phyloP scores from a whole-genome alignment of 2,797 vertebrate species.

The Protonibea diacanthus region DNA sequence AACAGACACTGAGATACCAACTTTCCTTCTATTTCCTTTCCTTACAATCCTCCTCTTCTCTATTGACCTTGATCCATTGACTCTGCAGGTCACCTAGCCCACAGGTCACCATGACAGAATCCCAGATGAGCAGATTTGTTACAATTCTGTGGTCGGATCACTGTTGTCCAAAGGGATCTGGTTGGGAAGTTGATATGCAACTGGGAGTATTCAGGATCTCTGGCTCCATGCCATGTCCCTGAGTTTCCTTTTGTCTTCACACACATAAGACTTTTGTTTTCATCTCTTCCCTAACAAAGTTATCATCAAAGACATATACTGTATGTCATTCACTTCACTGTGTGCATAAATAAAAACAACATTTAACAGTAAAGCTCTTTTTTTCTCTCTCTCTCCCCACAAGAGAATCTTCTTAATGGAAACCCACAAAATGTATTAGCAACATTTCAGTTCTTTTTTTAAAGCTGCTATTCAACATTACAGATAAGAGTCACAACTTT shows the following conservation, averaged over 20 bases:
- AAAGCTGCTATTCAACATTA: constrained; percentile 56
- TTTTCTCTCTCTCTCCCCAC: neutral
- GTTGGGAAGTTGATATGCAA: constrained; percentile 80
- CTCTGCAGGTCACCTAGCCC: constrained; percentile 65
- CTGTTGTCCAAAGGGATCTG: constrained; percentile 78
- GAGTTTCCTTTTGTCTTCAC: constrained; percentile 59
- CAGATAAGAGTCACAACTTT: constrained; percentile 70
- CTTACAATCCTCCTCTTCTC: constrained; percentile 33
- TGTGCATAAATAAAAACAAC: constrained; percentile 17
- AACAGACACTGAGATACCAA: neutral
- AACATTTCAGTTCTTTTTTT: constrained; percentile 18
- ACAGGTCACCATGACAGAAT: constrained; percentile 71
- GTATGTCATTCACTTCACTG: neutral
- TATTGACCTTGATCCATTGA: constrained; percentile 75
- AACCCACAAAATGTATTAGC: constrained; percentile 25
- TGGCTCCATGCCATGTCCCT: constrained; percentile 75
- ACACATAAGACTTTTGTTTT: constrained; percentile 35
- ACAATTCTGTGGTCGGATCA: constrained; percentile 78
- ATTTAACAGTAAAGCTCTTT: constrained; percentile 5
- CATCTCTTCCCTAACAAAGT: constrained; percentile 23
- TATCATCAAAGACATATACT: neutral
- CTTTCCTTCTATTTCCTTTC: constrained; percentile 36
- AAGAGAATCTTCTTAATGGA: constrained; percentile 19
- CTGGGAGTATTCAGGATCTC: constrained; percentile 74
- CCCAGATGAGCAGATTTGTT: constrained; percentile 76